Evolutionary conservation across 2,113 vertebrate genomes (phyloP).

Genomic region (Promerops cafer): DNA sequence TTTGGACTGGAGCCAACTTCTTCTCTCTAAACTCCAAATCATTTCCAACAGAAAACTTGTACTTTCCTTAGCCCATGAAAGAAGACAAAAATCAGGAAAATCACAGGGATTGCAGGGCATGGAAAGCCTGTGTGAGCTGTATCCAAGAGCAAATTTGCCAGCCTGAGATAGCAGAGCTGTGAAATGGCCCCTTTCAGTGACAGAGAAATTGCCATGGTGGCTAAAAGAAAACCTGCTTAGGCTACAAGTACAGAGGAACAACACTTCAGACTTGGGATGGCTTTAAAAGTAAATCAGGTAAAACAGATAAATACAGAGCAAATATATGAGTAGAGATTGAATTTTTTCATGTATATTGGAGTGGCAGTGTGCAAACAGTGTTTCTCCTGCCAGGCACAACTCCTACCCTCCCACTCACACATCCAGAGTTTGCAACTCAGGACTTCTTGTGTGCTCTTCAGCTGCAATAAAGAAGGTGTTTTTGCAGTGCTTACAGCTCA

Average conservation of each 20-base stretch:
- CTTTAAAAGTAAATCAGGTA: neutral
- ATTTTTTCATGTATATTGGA: neutral
- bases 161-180: neutral
- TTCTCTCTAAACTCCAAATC: conserved; percentile 22
- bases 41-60: neutral
- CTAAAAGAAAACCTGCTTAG: neutral
- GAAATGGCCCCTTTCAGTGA: neutral
- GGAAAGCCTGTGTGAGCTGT: neutral
- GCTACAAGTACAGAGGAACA: neutral
- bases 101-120: neutral
- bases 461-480: neutral
- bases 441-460: neutral
- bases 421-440: neutral
- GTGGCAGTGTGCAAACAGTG: neutral
- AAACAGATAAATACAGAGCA: neutral
- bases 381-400: neutral
- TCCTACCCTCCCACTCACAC: neutral
- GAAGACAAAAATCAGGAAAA: neutral
- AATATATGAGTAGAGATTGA: neutral
- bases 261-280: neutral
- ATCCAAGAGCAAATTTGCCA: neutral
- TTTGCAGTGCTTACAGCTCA: neutral
- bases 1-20: conserved; percentile 20
- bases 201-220: neutral
- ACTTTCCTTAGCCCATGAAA: neutral